Base-by-base conservation (phyloP, 2,888 invertebrate species). In the Isotomurus palustris region DNA sequence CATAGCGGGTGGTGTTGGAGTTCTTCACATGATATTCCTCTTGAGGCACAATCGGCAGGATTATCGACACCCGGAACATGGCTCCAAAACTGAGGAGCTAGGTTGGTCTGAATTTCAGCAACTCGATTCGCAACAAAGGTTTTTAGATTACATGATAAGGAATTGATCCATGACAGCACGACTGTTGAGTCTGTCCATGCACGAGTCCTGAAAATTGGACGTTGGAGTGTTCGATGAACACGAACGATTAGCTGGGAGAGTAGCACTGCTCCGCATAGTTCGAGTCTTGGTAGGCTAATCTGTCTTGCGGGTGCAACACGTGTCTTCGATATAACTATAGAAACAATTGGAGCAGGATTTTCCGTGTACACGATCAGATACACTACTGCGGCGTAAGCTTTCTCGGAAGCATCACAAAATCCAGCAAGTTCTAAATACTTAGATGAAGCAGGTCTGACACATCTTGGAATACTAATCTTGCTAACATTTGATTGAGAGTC, bases 121-220 rank as follows among this genome's bases (percentile, higher is more conserved):
- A 72, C 67, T 38, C 70, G 22, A 44, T 72, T 71, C 2, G 58
- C 56, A 1, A 72, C 70, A 58, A 67, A 72, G 1, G 67, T 64
- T 38, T 72, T 70, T 63, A 71, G 72, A 12, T 56, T 17, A 22
- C 40, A 21, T 8, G 66, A 58, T 10, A 54, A 21, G 8, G 53
- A 28, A 8, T 22, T 24, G 14, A 73, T 45, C 72, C 73, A 73
- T 41, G 64, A 56, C 1, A 73, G 52, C 2, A 71, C 70, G 8
- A 73, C 71, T 24, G 67, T 68, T 0, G 71, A 73, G 55, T 74
- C 73, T 2, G 69, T 62, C 69, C 68, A 72, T 19, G 55, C 63
- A 28, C 44, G 56, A 1, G 54, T 47, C 17, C 47, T 35, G 2
- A 35, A 22, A n/a, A 66, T 25, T 6, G 36, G 19, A 2, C 60